These are phyloP conservation scores for Penaeus vannamei DNA, from an alignment of 1,140 invertebrate genomes.

Conservation along the genomic window DNA sequence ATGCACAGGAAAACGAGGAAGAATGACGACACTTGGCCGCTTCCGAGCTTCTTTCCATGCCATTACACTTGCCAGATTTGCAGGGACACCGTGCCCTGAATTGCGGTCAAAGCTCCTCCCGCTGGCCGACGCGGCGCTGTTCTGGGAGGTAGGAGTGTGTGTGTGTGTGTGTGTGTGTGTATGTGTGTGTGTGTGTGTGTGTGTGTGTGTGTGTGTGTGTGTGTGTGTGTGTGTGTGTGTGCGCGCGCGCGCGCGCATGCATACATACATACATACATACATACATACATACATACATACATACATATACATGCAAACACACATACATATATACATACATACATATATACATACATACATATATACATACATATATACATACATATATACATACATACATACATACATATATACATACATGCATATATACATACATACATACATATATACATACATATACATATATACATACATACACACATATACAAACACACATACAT, in stretches of 20 bases:
- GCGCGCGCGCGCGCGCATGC: neutral
- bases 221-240: no score
- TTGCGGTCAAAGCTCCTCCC: no score
- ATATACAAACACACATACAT: neutral
- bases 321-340: constrained; percentile 31
- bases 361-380: neutral
- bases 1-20: no score
- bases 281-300: neutral
- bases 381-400: neutral
- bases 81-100: no score
- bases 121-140: no score
- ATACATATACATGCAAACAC: neutral
- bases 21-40: no score
- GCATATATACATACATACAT: neutral
- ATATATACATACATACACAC: neutral
- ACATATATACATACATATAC: neutral
- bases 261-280: neutral
- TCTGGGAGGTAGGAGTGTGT: no score
- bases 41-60: no score
- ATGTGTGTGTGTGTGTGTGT: no score
- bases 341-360: constrained; percentile 4
- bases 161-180: no score
- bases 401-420: neutral
- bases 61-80: no score
- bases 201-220: no score